Base-by-base conservation (phyloP, 2,113 vertebrate species). In the Aplodontia rufa region DNA sequence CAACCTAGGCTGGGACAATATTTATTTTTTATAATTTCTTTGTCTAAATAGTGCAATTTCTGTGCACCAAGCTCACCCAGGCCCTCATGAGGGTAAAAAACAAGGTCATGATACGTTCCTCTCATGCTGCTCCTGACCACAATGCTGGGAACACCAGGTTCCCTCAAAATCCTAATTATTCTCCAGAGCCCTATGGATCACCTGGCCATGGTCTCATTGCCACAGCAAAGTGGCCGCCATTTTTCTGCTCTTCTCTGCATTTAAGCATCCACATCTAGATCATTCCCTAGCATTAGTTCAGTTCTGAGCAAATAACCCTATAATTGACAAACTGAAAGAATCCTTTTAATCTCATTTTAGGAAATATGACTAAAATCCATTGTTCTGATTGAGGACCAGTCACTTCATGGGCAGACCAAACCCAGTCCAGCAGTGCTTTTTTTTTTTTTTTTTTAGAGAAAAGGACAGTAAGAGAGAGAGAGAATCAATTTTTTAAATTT, bases 171-270 rank as follows among this genome's bases (percentile, higher is more conserved):
- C 24, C 30, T n/a, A 45, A 0, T 64, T 42, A 40, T 51, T 81
- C 85, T 69, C 60, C 42, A 28, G 55, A 51, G 22, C 37, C 30
- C 42, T 40, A 13, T 47, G 35, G 62, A 81, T 24, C 14, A 17
- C 8, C 3, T 30, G 12, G 40, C 85, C 16, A 3, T 1, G 16
- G 8, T n/a, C 58, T n/a, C n/a, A n/a, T n/a, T 30, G 35, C 40
- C 22, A 11, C 12, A 26, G 32, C 3, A 3, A 35, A 10, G 26
- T 8, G 26, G 5, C 62, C 9, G 1, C 22, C 22, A 4, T 24
- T 71, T 66, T 58, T 45, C 11, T 72, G 60, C 81, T 92, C 24
- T 32, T 37, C 28, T 87, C 78, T 69, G 8, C 22, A 62, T 32
- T 55, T 69, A 79, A 87, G 32, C 74, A 75, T 71, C 45, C 37